phyloP scores from a whole-genome alignment of 2,888 invertebrate species.

The Stramonita haemastoma region DNA sequence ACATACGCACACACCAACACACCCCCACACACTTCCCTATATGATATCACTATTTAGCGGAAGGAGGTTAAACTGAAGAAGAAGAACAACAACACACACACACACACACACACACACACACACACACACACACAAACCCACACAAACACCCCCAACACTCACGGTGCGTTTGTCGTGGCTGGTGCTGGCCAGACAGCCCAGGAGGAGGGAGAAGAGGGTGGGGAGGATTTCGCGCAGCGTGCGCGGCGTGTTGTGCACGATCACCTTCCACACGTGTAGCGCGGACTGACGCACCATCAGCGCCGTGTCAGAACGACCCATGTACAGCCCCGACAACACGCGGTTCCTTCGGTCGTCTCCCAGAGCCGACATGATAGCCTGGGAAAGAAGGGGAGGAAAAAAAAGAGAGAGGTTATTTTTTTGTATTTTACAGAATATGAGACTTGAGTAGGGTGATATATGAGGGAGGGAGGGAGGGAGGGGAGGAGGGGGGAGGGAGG shows the following conservation, averaged over 20 bases:
- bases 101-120: no score
- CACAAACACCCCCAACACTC: constrained; percentile 41
- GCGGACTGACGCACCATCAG: constrained; percentile 98
- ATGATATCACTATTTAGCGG: no score
- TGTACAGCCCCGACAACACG: constrained; percentile 85
- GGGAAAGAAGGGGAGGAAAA: constrained; percentile 57
- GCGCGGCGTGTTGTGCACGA: constrained; percentile 97
- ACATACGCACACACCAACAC: no score
- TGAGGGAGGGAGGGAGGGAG: no score
- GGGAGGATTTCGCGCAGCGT: constrained; percentile 97
- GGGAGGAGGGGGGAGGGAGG: no score
- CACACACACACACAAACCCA: no score
- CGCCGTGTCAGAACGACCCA: constrained; percentile 98
- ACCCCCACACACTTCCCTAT: no score
- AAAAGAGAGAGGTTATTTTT: not conserved
- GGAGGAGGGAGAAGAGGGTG: constrained; percentile 91
- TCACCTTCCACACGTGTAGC: constrained; percentile 99
- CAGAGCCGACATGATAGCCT: constrained; percentile 91
- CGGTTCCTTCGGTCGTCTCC: constrained; percentile 94
- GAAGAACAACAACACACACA: no score
- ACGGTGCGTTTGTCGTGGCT: constrained; percentile 96
- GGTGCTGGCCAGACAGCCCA: constrained; percentile 96
- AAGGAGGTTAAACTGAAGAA: no score
- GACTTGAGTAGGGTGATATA: no score
- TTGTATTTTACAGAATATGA: no score